Evolutionary conservation across 2,113 vertebrate genomes (phyloP).

Genomic region (Rhegmatorhina hoffmannsi): DNA sequence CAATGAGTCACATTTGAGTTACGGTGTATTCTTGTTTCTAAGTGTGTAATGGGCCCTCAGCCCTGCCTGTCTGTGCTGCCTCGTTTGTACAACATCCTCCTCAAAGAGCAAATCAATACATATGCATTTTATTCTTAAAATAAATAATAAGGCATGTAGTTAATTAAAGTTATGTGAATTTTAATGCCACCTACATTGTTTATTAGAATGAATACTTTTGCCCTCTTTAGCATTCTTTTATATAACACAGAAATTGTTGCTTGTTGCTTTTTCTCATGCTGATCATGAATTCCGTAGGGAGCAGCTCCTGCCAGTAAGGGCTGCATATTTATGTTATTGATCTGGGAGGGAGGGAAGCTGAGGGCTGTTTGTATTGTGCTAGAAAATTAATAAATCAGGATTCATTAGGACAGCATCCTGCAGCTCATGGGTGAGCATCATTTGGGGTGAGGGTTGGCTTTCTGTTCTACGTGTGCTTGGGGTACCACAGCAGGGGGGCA

Average conservation of each 20-base stretch:
- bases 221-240: not conserved
- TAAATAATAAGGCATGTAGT: not conserved
- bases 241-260: not conserved
- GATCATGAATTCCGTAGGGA: conserved; percentile 15
- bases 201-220: not conserved
- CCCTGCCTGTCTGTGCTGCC: not conserved
- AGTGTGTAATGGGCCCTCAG: not conserved
- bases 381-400: conserved; percentile 61
- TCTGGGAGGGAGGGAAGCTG: conserved; percentile 40
- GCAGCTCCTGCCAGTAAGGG: conserved; percentile 38
- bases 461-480: not conserved
- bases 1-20: not conserved
- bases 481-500: not conserved
- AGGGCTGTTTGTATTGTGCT: conserved; percentile 19
- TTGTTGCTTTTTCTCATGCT: conserved; percentile 6
- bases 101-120: not conserved
- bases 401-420: conserved; percentile 24
- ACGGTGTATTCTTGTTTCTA: fast-evolving
- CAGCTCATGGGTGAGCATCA: not conserved
- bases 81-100: not conserved
- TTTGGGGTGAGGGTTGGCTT: not conserved
- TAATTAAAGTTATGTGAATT: not conserved
- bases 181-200: not conserved
- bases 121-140: not conserved
- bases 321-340: conserved; percentile 44